Conservation (phyloP, 2,797 vertebrate species). For the Pteronotus mesoamericanus region DNA sequence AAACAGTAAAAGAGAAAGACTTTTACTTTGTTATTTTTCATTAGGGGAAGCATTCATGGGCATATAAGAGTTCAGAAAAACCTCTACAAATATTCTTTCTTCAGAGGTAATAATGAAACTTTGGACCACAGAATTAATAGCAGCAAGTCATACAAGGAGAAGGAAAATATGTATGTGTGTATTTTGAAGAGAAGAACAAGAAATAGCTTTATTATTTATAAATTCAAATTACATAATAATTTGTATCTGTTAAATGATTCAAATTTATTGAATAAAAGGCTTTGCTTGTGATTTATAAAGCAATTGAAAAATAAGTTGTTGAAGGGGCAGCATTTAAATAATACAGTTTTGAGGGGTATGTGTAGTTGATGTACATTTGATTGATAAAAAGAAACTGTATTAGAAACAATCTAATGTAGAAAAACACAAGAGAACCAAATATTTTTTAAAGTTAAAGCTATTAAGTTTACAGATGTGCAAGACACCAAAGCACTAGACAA, state of each 20-base stretch:
- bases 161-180: not conserved
- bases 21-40: constrained; percentile 21
- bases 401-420: not conserved
- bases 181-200: not conserved
- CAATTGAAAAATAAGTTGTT: not conserved
- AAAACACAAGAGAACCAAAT: not conserved
- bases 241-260: not conserved
- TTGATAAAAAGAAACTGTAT: not conserved
- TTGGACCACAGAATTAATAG: not conserved
- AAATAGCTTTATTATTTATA: not conserved
- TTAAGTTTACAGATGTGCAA: not conserved
- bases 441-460: not conserved
- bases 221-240: not conserved
- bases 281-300: not conserved
- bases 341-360: not conserved
- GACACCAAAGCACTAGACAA: not conserved
- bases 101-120: not conserved
- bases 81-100: not conserved
- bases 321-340: not conserved
- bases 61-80: not conserved
- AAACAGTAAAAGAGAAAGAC: constrained; percentile 26
- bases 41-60: constrained; percentile 28
- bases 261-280: not conserved
- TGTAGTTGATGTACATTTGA: not conserved
- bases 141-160: not conserved